Evolutionary conservation across 2,797 vertebrate species (phyloP), one percentile per base, ranked within the genome.

Genomic region (Ctenochaetus hawaiiensis): DNA sequence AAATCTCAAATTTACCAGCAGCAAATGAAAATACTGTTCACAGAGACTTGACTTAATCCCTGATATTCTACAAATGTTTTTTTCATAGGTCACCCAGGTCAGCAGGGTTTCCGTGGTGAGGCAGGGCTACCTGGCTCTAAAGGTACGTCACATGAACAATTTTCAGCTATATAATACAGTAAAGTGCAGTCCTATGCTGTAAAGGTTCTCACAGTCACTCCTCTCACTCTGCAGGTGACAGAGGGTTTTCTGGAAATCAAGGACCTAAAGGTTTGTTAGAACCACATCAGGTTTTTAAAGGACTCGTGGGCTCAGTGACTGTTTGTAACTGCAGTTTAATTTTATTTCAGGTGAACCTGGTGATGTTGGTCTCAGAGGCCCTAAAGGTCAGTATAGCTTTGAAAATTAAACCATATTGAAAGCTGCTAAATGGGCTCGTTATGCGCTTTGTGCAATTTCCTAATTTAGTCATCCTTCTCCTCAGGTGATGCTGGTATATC

Each of bases 31-130:
- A 26, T 44, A 23, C 2, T 37, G 12, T 49, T 22, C 13, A n/a
- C 16, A 12, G 3, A 9, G 0, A 2, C 7, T 62, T 26, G 16
- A 56, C 16, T 58, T 22, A 2, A 34, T 45, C 44, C 2, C 8
- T 62, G 17, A 0, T 8, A 34, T 68, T 64, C 59, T 3, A 64
- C 9, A 67, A 3, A 80, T 78, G 59, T 87, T 73, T 79, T 80
- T 18, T 73, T 85, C n/a, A n/a, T 67, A 97, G 96, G 97, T 87
- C 88, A 93, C 82, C 91, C 93, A 20, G 98, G 98, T 72, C 39
- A 89, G 67, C 96, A 97, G 86, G 98, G 98, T 57, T 96, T 97
- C 91, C 96, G 96, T 91, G 98, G 98, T 0, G 97, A 99, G 89
- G 78, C 93, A 58, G 98, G 98, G 51, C 67, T 86, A 49, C 91